Conservation (phyloP, 1,140 invertebrate genomes). For the Laodelphax striatellus region DNA sequence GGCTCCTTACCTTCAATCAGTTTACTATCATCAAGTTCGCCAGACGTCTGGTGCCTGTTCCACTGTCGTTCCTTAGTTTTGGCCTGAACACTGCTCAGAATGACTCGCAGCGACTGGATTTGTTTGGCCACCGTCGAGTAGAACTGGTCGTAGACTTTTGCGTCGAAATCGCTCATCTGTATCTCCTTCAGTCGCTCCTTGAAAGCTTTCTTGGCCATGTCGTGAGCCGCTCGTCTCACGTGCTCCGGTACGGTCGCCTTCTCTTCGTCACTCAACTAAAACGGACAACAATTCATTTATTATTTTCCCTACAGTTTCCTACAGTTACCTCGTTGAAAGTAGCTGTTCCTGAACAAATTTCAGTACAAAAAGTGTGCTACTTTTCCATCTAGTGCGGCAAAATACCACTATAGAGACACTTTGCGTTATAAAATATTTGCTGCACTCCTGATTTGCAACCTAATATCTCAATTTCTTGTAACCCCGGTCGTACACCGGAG, state of each 20-base stretch:
- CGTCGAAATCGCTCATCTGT: constrained; percentile 90
- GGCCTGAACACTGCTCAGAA: constrained; percentile 64
- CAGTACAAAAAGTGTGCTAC: no score
- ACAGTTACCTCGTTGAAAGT: no score
- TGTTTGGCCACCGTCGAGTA: constrained; percentile 63
- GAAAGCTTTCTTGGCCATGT: constrained; percentile 87
- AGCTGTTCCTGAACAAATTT: no score
- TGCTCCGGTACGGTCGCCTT: constrained; percentile 86
- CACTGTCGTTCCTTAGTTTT: constrained; percentile 90
- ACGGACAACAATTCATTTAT: constrained; percentile 5
- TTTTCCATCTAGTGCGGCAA: no score
- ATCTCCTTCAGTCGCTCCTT: constrained; percentile 83
- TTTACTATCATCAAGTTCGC: constrained; percentile 91
- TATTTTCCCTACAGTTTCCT: no score
- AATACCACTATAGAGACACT: no score
- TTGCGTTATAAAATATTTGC: no score
- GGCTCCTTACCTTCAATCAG: constrained; percentile 77
- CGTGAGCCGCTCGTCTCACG: constrained; percentile 73
- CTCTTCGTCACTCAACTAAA: constrained; percentile 69
- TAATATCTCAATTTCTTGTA: no score
- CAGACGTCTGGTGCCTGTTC: constrained; percentile 82
- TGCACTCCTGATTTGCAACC: no score
- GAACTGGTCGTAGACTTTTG: constrained; percentile 74
- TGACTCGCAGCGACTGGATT: constrained; percentile 47
- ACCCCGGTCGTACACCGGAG: no score